These are phyloP conservation scores for Fringilla coelebs DNA, from an alignment of 2,797 vertebrate genomes.

Conservation along the genomic window DNA sequence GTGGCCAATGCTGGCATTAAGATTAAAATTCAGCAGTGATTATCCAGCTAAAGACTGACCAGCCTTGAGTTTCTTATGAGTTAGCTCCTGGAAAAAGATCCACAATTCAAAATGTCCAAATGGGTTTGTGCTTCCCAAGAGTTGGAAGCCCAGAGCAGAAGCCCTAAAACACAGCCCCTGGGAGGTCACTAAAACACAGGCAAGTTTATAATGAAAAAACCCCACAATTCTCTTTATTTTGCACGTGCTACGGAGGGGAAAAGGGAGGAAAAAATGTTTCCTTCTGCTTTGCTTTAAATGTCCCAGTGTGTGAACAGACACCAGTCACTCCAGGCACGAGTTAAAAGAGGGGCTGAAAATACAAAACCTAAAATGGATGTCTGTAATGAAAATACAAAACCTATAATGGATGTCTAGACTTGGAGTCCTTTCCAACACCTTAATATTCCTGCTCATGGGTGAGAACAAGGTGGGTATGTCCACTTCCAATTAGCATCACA, in stretches of 20 bases:
- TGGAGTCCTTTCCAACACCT: background rate
- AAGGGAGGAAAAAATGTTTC: fast-evolving
- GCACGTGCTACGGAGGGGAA: background rate
- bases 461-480: background rate
- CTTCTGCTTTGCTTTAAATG: background rate
- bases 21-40: background rate
- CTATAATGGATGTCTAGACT: slow-evolving; percentile 50
- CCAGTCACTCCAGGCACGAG: background rate
- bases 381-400: background rate
- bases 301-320: background rate
- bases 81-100: background rate
- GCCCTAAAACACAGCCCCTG: background rate
- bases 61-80: background rate
- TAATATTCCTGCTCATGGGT: background rate
- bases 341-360: slow-evolving; percentile 27
- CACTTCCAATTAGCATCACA: background rate
- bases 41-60: background rate
- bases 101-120: background rate
- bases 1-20: background rate
- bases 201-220: background rate
- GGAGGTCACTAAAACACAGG: background rate
- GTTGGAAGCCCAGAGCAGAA: background rate
- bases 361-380: slow-evolving; percentile 3
- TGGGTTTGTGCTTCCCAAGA: background rate
- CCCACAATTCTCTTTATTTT: background rate